Evolutionary conservation across 2,888 invertebrate genomes (phyloP), one percentile per base, ranked within the genome.

Genomic region (Argyresthia goedartella): DNA sequence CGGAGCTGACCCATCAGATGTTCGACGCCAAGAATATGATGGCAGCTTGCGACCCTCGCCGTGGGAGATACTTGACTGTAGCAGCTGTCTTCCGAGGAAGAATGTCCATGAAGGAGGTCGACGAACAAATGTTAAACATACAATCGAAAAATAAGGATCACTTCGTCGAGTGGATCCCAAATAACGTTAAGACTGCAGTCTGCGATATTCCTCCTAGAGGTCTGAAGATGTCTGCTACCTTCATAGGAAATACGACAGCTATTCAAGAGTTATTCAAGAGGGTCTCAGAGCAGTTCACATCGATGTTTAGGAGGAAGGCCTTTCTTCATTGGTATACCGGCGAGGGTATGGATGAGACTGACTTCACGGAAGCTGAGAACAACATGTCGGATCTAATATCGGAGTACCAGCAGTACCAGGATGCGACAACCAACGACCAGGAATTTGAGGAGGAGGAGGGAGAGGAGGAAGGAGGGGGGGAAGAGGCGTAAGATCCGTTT

Each of bases 251-350:
- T 73, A 91, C 92, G 13, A 95, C 95, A 9, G 93, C 94, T 56
- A 94, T 95, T 60, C 95, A 95, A 68, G 95, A 95, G 70, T 72
- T 95, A 54, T 96, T 96, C 80, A 95, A 95, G 71, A 88, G 95
- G 65, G 92, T 95, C 58, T 91, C 93, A 13, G 94, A 94, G 69
- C 95, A 95, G 73, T 95, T 94, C 68, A 89, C 92, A 8, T 93
- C 94, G 62, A 96, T 97, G 97, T 97, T 96, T 88, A 90, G 96
- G 59, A 91, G 96, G 62, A 97, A 95, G 81, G 97, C 97, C 67
- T 97, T 97, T 89, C 88, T 97, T 63, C 97, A 97, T 88, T 97
- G 97, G 97, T 97, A 97, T 84, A 95, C 95, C 46, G 95, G 96
- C 33, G 97, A 97, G 73, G 97, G 97, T 52, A 97, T 97, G 97